phyloP scores from a whole-genome alignment of 2,113 vertebrate species.

The Myrmecobius fasciatus region DNA sequence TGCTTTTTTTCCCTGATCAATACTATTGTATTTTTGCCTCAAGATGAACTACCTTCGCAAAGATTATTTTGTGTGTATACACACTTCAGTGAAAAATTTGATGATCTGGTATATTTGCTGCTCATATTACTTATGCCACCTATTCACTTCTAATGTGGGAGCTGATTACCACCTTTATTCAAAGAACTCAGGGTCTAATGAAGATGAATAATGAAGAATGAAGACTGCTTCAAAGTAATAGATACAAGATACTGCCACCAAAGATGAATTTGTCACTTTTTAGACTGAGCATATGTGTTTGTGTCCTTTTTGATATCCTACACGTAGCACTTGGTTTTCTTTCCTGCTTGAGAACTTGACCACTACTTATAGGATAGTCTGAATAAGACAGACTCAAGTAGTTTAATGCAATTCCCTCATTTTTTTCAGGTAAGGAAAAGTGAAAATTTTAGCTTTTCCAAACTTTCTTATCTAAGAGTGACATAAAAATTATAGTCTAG shows the following conservation, averaged over 20 bases:
- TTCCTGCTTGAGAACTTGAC: not conserved
- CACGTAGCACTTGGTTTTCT: not conserved
- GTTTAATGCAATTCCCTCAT: not conserved
- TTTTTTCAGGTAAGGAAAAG: not conserved
- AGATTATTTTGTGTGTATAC: not conserved
- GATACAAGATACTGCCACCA: not conserved
- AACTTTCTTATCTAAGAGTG: not conserved
- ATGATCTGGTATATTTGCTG: not conserved
- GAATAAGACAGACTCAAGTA: not conserved
- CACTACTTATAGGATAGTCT: not conserved
- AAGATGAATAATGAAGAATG: too few relatives aligned
- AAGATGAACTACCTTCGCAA: not conserved
- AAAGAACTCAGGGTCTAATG: not conserved
- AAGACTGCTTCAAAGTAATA: not conserved
- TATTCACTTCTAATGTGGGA: not conserved
- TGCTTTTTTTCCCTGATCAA: not conserved
- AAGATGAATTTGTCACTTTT: not conserved
- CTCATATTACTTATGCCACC: not conserved
- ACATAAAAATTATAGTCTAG: not conserved
- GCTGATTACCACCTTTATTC: not conserved
- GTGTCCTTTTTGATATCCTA: not conserved
- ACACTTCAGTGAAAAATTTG: not conserved
- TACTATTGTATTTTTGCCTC: not conserved
- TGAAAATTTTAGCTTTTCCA: not conserved
- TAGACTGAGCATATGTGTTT: not conserved